Base-by-base conservation (phyloP, 2,797 vertebrate species). In the Myotis vivesi region DNA sequence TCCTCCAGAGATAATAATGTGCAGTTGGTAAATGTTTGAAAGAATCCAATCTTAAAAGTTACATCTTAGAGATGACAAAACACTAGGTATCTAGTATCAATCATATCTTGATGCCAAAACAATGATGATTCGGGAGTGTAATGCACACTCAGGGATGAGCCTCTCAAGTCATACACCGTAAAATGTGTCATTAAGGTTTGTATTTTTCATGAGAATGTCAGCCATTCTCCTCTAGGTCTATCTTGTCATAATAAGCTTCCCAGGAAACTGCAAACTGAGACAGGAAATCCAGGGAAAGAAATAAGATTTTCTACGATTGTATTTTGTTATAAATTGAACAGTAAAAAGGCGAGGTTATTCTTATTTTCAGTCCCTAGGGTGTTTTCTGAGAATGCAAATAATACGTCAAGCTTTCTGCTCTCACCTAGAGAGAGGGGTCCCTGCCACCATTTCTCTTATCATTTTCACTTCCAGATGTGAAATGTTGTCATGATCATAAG, bases 171-270 rank as follows among this genome's bases (percentile, higher is more conserved):
- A 97, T 89, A 96, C 30, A 36, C 82, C 84, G 84, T 96, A 94
- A 97, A 97, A 96, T 0, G 0, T 95, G 41, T 97, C 96, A 95
- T 94, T 80, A 11, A 66, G 80, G 20, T 93, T 59, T 94, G 66
- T 95, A 88, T 94, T 96, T 98, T 97, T 95, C 90, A 71, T 84
- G 94, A 97, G 44, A 89, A 96, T 94, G 90, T 93, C 97, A 96
- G 44, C 69, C 96, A 87, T 81, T 88, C 62, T 97, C 76, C 62
- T 97, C 76, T 86, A 49, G 51, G 93, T 95, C 57, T 93, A 7
- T 95, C 95, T 93, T 92, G 85, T 94, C 94, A 89, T 88, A 92
- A 95, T 91, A 95, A 92, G 64, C 88, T 89, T 96, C 82, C 75
- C 86, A 92, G 38, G 8, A 30, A 83, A 59, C 49, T 77, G 53